These are phyloP conservation scores for Sepiola atlantica DNA, from an alignment of 2,888 invertebrate species.

Conservation along the genomic window DNA sequence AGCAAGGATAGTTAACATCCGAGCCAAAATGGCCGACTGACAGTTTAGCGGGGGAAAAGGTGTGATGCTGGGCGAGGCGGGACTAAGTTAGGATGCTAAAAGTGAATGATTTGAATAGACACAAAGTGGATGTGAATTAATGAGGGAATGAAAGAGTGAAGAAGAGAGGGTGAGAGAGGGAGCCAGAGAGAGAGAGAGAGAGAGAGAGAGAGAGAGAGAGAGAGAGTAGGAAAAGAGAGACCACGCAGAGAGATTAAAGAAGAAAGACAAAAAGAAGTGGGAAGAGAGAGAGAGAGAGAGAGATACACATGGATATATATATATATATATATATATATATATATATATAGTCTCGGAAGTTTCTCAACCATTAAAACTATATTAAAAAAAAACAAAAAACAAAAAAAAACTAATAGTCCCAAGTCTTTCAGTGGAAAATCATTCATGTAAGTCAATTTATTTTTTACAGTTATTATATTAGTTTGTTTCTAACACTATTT, in stretches of 20 bases:
- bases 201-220: background rate
- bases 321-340: too few relatives aligned
- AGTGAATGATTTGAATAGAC: background rate
- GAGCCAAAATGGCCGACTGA: constrained; percentile 19
- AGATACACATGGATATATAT: background rate
- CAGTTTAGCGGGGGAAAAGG: background rate
- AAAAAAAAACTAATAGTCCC: too few relatives aligned
- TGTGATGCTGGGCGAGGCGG: background rate
- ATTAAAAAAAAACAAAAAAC: too few relatives aligned
- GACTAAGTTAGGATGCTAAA: background rate
- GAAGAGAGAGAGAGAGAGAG: background rate
- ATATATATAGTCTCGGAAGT: too few relatives aligned
- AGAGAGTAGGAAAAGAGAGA: background rate
- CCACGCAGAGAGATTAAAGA: background rate
- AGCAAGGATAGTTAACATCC: constrained; percentile 32
- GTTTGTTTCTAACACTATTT: too few relatives aligned
- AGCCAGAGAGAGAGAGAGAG: background rate
- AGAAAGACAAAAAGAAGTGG: background rate
- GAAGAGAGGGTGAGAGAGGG: background rate
- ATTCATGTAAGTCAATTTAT: too few relatives aligned
- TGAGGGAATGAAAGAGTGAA: background rate
- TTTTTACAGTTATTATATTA: too few relatives aligned
- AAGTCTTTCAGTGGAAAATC: too few relatives aligned
- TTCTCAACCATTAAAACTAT: too few relatives aligned
- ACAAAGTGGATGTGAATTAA: background rate